Conservation (phyloP, 2,113 vertebrate species). For the Hipposideros armiger region DNA sequence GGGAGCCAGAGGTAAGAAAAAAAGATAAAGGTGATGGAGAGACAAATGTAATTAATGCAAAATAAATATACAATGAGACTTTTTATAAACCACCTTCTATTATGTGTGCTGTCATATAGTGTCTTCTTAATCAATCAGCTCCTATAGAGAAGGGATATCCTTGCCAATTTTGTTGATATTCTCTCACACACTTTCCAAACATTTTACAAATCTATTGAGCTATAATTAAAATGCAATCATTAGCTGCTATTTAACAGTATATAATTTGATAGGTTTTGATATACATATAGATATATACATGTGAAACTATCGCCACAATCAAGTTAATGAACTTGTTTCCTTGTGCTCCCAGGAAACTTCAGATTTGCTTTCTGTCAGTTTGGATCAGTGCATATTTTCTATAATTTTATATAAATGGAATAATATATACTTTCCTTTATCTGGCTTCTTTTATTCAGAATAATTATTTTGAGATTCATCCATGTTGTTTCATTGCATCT, state of each 20-base stretch:
- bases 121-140: neutral
- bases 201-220: neutral
- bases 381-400: neutral
- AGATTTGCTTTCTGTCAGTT: neutral
- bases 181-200: neutral
- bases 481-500: neutral
- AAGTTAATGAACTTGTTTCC: neutral
- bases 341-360: neutral
- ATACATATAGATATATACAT: neutral
- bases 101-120: neutral
- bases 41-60: neutral
- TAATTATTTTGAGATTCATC: neutral
- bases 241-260: neutral
- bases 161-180: neutral
- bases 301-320: neutral
- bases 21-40: neutral
- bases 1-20: neutral
- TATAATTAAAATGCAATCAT: neutral
- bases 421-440: neutral
- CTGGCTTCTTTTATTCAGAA: neutral
- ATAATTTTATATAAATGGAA: neutral
- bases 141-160: neutral
- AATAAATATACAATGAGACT: neutral
- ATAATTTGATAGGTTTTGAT: neutral
- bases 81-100: neutral